Conservation (phyloP, 2,113 vertebrate genomes). For the Tachuris rubrigastra region DNA sequence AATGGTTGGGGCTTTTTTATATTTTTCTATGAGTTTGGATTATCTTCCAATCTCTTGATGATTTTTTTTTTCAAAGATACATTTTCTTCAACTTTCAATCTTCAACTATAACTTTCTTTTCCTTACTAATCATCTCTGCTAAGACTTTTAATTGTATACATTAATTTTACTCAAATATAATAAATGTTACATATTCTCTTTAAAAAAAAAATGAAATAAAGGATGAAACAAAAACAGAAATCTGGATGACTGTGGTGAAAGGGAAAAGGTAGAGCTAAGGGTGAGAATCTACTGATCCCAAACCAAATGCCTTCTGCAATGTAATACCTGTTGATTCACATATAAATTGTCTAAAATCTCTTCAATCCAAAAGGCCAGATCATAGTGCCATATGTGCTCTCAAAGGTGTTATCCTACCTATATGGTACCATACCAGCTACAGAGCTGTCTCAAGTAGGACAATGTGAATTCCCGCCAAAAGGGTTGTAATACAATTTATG, state of each 20-base stretch:
- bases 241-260: not conserved
- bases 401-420: not conserved
- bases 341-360: not conserved
- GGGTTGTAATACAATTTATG: rapidly evolving
- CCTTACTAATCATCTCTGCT: not conserved
- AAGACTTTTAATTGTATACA: not conserved
- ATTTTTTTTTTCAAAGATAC: not conserved
- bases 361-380: not conserved
- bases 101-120: not conserved
- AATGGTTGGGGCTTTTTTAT: not conserved
- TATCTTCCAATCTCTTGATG: not conserved
- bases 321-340: not conserved
- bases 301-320: not conserved
- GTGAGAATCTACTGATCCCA: not conserved
- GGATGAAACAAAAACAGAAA: not conserved
- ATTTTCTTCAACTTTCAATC: not conserved
- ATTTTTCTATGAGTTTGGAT: not conserved
- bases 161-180: not conserved
- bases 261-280: not conserved
- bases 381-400: not conserved
- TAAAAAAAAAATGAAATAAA: not conserved
- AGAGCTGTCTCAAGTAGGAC: not conserved
- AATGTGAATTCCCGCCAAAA: not conserved
- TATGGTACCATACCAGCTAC: not conserved
- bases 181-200: not conserved